Percentiles rank a stretch among this genome's conserved stretches.
These are phyloP conservation scores for Rhagonycha lutea DNA, from an alignment of 2,888 invertebrate genomes.

Conservation along the genomic window DNA sequence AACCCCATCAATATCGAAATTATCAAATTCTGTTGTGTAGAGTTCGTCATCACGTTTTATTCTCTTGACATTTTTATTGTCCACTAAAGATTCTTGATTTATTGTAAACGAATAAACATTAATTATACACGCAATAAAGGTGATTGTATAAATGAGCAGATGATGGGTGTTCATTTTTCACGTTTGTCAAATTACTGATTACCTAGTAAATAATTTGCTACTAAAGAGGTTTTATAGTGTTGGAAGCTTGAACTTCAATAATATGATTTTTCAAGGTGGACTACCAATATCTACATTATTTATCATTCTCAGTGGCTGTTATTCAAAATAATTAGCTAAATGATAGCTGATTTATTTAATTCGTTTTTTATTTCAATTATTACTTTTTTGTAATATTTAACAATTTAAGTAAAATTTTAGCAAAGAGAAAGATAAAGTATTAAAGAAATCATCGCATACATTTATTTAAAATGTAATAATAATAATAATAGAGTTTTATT, in stretches of 20 bases:
- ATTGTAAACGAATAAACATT: not conserved
- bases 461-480: too few relatives aligned
- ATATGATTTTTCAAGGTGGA: not conserved
- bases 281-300: not conserved
- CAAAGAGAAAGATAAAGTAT: too few relatives aligned
- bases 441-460: too few relatives aligned
- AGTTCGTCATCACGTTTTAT: slow-evolving; percentile 38
- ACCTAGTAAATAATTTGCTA: not conserved
- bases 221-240: not conserved
- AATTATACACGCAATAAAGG: not conserved
- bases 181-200: not conserved
- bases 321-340: not conserved
- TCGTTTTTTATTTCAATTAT: not conserved
- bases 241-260: not conserved
- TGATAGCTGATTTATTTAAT: not conserved
- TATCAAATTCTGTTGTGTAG: slow-evolving; percentile 68
- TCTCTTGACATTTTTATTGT: slow-evolving; percentile 42
- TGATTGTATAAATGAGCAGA: not conserved
- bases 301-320: not conserved
- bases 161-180: not conserved
- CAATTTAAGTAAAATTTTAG: too few relatives aligned
- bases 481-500: too few relatives aligned
- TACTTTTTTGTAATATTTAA: too few relatives aligned
- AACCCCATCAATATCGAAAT: slow-evolving; percentile 67
- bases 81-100: not conserved